Evolutionary conservation across 2,888 invertebrate species (phyloP), one percentile per base, ranked within the genome.

Genomic region (Acleris literana): DNA sequence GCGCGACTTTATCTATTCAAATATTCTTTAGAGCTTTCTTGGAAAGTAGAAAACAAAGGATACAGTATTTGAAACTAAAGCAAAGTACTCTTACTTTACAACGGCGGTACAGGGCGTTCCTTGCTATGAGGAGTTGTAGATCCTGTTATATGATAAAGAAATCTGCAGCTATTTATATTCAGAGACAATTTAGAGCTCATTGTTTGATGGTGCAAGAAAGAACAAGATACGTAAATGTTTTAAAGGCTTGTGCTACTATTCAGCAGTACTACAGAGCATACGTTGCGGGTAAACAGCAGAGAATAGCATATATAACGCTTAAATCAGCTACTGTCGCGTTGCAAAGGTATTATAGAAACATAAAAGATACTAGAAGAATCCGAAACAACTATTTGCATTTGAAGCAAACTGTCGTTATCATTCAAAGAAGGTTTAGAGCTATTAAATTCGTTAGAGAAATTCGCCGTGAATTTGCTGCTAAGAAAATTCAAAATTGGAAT

Each of bases 401-500:
- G 51, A 82, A 76, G 68, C 76, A 74, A 29, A 70, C 83, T 1
- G 77, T 80, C 0, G 71, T 88, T 22, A 70, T 75, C 2, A 74
- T 92, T 16, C 94, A 94, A 74, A 83, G 82, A 48, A 79, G 76
- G 51, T 87, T 85, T 71, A 82, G 88, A 72, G 79, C 73, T 2
- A 85, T 79, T 60, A 79, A 80, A 70, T 61, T 73, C 13, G 72
- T 75, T 20, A 79, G 79, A 3, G 69, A 69, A 52, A 64, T 74
- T 25, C 76, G 71, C 57, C 74, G 72, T 59, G 73, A 77, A 44
- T 64, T 78, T 63, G 85, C 88, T 0, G 85, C 83, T 1, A 71
- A 56, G 1, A 86, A 77, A 78, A 85, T 93, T 69, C 93, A 93
- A 72, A 78, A 66, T 3, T 87, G 90, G 84, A 93, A 85, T 73